phyloP scores from a whole-genome alignment of 2,888 invertebrate species.

The Cantharis lateralis region DNA sequence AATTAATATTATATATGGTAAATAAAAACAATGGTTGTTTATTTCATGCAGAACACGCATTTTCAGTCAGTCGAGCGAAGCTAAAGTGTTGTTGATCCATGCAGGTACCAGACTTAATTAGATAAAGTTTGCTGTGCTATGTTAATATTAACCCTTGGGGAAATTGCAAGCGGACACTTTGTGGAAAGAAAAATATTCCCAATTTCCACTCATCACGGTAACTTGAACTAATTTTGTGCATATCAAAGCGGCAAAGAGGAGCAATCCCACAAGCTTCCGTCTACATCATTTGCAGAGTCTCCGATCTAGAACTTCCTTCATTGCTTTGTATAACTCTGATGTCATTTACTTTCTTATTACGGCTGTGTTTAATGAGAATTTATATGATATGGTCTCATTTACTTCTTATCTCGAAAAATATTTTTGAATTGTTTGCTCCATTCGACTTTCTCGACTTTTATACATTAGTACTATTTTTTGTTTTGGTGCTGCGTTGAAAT shows the following conservation, averaged over 20 bases:
- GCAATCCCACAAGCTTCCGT: constrained; percentile 36
- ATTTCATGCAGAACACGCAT: constrained; percentile 18
- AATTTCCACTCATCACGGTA: constrained; percentile 47
- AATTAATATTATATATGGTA: constrained; percentile 14
- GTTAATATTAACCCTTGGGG: constrained; percentile 49
- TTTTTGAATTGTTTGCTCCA: background rate
- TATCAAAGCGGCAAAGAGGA: constrained; percentile 38
- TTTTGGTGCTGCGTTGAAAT: background rate
- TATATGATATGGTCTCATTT: constrained; percentile 4
- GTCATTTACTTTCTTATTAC: constrained; percentile 35
- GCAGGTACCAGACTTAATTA: constrained; percentile 29
- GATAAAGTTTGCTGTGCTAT: constrained; percentile 37
- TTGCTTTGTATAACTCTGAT: constrained; percentile 31
- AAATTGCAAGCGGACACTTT: constrained; percentile 51
- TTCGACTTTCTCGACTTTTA: background rate
- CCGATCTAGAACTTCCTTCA: constrained; percentile 36
- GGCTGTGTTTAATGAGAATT: constrained; percentile 36
- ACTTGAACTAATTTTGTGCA: constrained; percentile 47
- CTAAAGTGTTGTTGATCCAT: constrained; percentile 41
- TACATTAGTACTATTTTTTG: background rate
- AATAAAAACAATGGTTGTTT: constrained; percentile 11
- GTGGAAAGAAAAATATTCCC: constrained; percentile 49
- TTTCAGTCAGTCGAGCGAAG: constrained; percentile 40
- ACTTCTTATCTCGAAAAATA: background rate
- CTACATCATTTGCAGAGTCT: constrained; percentile 36